Evolutionary conservation across 2,888 invertebrate genomes (phyloP).

Genomic region (Phengaris alcon): DNA sequence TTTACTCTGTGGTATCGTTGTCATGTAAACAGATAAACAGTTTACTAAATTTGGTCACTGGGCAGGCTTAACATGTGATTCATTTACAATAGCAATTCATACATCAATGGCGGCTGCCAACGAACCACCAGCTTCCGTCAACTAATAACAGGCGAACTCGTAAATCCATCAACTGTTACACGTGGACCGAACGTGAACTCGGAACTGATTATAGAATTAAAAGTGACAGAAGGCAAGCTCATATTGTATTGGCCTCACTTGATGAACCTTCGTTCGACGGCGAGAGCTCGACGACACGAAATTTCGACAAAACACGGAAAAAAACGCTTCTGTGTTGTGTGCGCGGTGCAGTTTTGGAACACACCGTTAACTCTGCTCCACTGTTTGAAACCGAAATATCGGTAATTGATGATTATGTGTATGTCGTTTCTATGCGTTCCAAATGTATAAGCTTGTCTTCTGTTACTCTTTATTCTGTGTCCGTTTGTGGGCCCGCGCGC

Average conservation of each 20-base stretch:
- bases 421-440: no score
- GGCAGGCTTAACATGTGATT: conserved; percentile 2
- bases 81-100: conserved; percentile 23
- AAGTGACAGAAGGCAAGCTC: not conserved
- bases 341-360: no score
- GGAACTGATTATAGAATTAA: conserved; percentile 37
- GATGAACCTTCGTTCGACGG: no score
- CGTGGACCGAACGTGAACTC: conserved; percentile 52
- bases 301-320: no score
- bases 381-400: no score
- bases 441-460: not conserved
- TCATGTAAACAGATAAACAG: not conserved
- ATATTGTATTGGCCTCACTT: no score
- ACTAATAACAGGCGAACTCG: conserved; percentile 41
- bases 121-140: conserved; percentile 33
- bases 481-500: not conserved
- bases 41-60: not conserved
- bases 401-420: no score
- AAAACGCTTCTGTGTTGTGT: no score
- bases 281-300: no score
- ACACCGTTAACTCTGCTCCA: no score
- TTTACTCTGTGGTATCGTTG: not conserved
- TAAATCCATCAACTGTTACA: conserved; percentile 53
- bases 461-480: not conserved
- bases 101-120: conserved; percentile 8